Percentiles rank a stretch among this genome's conserved stretches.
These are phyloP conservation scores for Himalopsyche kuldschensis DNA, from an alignment of 2,888 invertebrate species.

Conservation along the genomic window DNA sequence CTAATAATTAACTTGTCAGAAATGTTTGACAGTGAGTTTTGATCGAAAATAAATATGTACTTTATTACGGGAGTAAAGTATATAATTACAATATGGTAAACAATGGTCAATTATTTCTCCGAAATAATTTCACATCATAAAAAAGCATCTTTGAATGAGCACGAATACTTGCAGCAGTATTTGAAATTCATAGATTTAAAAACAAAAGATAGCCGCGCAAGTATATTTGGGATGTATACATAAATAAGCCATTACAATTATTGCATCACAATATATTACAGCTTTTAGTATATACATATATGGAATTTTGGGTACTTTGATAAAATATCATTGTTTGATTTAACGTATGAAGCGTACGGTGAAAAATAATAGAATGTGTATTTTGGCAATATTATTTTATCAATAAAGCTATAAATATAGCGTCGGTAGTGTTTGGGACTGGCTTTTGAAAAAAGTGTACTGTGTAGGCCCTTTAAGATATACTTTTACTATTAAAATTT, in stretches of 20 bases:
- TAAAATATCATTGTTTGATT: no score
- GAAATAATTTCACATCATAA: neutral
- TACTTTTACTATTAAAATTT: no score
- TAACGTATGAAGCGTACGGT: no score
- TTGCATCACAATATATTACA: neutral
- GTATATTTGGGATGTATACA: neutral
- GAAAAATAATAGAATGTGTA: no score
- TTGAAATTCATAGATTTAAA: neutral
- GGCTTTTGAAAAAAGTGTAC: no score
- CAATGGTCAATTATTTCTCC: slow-evolving; percentile 10
- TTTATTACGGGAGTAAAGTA: neutral
- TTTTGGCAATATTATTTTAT: no score
- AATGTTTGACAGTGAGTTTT: neutral
- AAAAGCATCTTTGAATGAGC: neutral
- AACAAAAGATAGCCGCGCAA: neutral
- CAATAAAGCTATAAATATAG: no score
- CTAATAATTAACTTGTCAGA: neutral
- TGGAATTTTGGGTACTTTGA: no score
- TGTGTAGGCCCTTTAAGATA: no score
- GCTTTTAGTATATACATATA: no score
- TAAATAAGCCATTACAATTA: slow-evolving; percentile 4
- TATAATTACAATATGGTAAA: slow-evolving; percentile 3
- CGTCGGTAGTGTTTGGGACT: no score
- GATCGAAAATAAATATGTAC: neutral
- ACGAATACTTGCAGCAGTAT: neutral